Percentiles rank a stretch among this genome's conserved stretches.
phyloP scores from a whole-genome alignment of 1,140 invertebrate genomes.

The Listronotus bonariensis region DNA sequence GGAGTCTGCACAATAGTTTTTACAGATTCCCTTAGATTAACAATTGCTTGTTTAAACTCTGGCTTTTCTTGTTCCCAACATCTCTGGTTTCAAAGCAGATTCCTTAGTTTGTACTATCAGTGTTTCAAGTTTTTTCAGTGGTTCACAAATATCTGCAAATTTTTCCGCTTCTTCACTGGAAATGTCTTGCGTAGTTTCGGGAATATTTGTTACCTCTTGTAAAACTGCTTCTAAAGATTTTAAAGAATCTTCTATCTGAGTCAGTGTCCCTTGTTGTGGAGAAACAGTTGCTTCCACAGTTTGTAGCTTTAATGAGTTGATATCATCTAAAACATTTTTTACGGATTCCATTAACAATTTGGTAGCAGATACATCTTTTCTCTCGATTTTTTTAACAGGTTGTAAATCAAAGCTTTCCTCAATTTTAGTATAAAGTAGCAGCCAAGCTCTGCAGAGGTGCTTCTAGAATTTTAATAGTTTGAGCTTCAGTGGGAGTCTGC shows the following conservation, averaged over 20 bases:
- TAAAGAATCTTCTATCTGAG: constrained; percentile 16
- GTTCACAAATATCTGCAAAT: constrained; percentile 2
- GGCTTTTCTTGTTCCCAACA: constrained; percentile 15
- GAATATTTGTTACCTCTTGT: neutral
- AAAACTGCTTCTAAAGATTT: constrained; percentile 9
- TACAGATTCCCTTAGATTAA: constrained; percentile 20
- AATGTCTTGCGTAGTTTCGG: constrained; percentile 14
- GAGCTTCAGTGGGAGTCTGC: constrained; percentile 11
- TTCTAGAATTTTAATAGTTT: constrained; percentile 17
- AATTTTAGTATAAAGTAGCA: neutral
- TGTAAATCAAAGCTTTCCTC: neutral
- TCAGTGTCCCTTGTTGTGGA: neutral
- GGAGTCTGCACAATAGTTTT: neutral
- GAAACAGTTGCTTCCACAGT: neutral
- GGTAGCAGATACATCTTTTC: neutral
- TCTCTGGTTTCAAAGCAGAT: constrained; percentile 2
- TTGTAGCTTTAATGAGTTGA: neutral
- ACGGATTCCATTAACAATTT: neutral
- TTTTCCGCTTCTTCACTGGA: constrained; percentile 5
- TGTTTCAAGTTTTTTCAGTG: constrained; percentile 7
- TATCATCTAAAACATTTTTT: neutral
- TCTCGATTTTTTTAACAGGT: too few species aligned
- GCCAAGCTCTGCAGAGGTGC: constrained; percentile 1
- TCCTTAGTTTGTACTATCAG: neutral
- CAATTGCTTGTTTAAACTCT: constrained; percentile 26